Evolutionary conservation across 2,888 invertebrate genomes (phyloP), one percentile per base, ranked within the genome.

Genomic region (Lithophane socia): DNA sequence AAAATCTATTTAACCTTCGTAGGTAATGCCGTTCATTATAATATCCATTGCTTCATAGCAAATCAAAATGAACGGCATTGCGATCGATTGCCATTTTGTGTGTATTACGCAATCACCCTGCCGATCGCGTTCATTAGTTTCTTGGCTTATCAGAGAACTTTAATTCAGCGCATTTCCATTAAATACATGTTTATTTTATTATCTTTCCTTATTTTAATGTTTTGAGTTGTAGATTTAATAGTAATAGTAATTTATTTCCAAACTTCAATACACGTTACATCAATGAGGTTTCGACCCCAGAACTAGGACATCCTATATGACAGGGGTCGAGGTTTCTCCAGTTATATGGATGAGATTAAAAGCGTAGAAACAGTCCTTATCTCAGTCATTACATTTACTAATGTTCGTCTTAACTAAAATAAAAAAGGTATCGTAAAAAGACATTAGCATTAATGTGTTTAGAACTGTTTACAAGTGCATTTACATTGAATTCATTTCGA

Each of bases 401-500:
- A 79, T 71, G 80, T 79, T 71, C 52, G 13, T 78, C n/a, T 49
- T 49, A 69, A 69, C 24, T 65, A 52, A 80, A 65, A 44, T 44
- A 47, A 44, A 52, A 37, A 67, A 69, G 24, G 12, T 52, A 66
- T 56, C 54, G n/a, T n/a, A 47, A 47, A 44, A 73, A 73, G 0
- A 66, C 70, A 79, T 75, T 71, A 64, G 47, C 47, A 75, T 70
- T 71, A 65, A 77, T 75, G 77, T 83, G 77, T 83, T 81, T 73
- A 79, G 72, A 75, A 75, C 66, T 49, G 5, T 61, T 61, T 76
- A 81, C 82, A 52, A 52, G 76, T 54, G 67, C 61, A 78, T 81
- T 83, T 64, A 63, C 88, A 79, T 79, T 69, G 65, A 80, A 79
- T 84, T 29, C 64, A 58, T 75, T 79, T 52, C 52, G 29, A 79